Percentiles rank a stretch among this genome's conserved stretches.
Evolutionary conservation across 1,140 invertebrate genomes (phyloP).

Genomic region (Magallana angulata): DNA sequence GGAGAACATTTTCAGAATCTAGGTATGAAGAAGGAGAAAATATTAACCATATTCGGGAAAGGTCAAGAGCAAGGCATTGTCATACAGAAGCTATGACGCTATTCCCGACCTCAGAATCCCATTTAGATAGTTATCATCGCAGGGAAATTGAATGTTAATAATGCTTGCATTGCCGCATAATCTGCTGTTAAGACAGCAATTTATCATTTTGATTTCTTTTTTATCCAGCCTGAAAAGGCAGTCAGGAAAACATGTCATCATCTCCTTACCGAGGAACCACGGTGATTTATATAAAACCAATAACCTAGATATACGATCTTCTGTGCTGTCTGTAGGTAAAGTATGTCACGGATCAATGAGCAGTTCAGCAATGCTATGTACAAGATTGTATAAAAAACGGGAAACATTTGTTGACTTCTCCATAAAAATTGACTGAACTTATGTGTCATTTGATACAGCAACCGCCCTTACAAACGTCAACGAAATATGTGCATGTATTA

Average conservation of each 20-base stretch:
- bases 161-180: slow-evolving; percentile 5
- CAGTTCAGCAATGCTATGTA: slow-evolving; percentile 4
- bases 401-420: not conserved
- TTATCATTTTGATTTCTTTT: slow-evolving; percentile 29
- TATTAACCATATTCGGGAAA: not conserved
- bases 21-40: not conserved
- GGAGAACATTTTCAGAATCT: not conserved
- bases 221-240: not conserved
- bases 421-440: too few relatives aligned
- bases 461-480: too few relatives aligned
- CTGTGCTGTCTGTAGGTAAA: not conserved
- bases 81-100: slow-evolving; percentile 4
- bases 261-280: not conserved
- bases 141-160: slow-evolving; percentile 11
- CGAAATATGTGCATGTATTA: too few relatives aligned
- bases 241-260: not conserved
- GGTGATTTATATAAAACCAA: not conserved
- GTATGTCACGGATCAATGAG: not conserved
- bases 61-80: slow-evolving; percentile 7
- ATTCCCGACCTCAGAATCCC: not conserved
- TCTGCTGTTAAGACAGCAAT: slow-evolving; percentile 30
- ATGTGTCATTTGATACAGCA: too few relatives aligned
- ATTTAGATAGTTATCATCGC: not conserved
- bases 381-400: not conserved
- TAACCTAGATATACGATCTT: slow-evolving; percentile 4